Evolutionary conservation across 2,113 vertebrate genomes (phyloP).

Genomic region (Glareola pratincola): DNA sequence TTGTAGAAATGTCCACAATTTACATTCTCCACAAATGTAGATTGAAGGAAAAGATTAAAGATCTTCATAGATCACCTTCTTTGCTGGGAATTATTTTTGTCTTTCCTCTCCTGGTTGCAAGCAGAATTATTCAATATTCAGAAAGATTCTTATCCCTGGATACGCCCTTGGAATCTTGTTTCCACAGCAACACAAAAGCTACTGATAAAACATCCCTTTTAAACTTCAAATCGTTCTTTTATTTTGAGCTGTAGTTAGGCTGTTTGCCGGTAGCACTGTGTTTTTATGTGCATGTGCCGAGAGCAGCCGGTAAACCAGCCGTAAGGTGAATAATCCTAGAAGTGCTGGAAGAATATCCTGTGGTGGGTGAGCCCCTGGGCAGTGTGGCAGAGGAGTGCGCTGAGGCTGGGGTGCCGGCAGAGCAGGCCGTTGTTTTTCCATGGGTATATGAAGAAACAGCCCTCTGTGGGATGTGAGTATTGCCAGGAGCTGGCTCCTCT

Average conservation of each 20-base stretch:
- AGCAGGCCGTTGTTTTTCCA: not conserved
- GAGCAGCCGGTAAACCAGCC: not conserved
- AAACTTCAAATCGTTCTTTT: not conserved
- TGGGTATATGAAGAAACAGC: not conserved
- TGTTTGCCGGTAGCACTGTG: not conserved
- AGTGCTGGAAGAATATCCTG: not conserved
- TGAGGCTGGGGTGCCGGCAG: not conserved
- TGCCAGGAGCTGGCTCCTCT: slow-evolving; percentile 33
- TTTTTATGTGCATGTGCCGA: not conserved
- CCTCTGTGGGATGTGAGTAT: not conserved
- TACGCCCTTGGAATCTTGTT: slow-evolving; percentile 49
- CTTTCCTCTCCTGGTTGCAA: not conserved
- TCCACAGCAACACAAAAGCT: slow-evolving; percentile 43
- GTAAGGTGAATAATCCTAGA: not conserved
- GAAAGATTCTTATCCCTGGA: not conserved
- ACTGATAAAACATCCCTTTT: slow-evolving; percentile 11
- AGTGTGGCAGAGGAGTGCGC: not conserved
- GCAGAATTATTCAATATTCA: not conserved
- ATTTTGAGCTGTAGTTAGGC: not conserved
- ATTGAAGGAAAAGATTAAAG: not conserved
- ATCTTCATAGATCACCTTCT: not conserved
- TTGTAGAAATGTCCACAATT: not conserved
- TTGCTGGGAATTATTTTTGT: slow-evolving; percentile 16
- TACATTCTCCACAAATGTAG: not conserved
- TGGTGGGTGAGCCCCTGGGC: not conserved